Conservation (phyloP, 2,113 vertebrate species). For the Rhizomys pruinosus region DNA sequence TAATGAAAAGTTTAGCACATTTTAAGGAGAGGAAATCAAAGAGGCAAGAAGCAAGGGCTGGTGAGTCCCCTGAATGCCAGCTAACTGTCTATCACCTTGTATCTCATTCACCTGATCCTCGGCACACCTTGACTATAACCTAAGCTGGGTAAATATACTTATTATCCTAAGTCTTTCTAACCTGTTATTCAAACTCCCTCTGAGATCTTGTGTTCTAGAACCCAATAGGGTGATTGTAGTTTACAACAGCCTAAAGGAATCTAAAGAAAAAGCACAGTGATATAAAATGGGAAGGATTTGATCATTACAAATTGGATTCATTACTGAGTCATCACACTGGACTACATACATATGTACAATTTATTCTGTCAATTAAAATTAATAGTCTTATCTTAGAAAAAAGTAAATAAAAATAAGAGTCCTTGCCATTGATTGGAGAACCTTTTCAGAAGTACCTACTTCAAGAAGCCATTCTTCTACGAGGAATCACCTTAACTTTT, state of each 20-base stretch:
- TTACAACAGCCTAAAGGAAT: not conserved
- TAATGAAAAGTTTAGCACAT: not conserved
- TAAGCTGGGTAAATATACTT: not conserved
- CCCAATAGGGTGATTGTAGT: too few relatives aligned
- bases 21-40: not conserved
- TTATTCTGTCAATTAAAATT: not conserved
- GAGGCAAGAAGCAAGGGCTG: not conserved
- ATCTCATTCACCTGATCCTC: not conserved
- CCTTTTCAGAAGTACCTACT: not conserved
- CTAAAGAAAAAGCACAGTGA: not conserved
- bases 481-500: not conserved
- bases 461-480: not conserved
- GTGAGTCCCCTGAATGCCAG: not conserved
- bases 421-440: not conserved
- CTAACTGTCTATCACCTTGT: not conserved
- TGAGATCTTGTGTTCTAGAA: not conserved
- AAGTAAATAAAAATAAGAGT: not conserved
- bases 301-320: not conserved
- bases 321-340: not conserved
- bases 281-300: not conserved
- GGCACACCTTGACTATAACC: not conserved
- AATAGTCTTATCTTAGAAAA: too few relatives aligned
- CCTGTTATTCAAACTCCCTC: not conserved
- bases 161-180: not conserved
- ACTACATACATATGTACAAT: not conserved